Percentiles rank a stretch among this genome's conserved stretches.
These are phyloP conservation scores for Acrobeloides nanus DNA, from an alignment of 2,888 invertebrate species.

Conservation along the genomic window DNA sequence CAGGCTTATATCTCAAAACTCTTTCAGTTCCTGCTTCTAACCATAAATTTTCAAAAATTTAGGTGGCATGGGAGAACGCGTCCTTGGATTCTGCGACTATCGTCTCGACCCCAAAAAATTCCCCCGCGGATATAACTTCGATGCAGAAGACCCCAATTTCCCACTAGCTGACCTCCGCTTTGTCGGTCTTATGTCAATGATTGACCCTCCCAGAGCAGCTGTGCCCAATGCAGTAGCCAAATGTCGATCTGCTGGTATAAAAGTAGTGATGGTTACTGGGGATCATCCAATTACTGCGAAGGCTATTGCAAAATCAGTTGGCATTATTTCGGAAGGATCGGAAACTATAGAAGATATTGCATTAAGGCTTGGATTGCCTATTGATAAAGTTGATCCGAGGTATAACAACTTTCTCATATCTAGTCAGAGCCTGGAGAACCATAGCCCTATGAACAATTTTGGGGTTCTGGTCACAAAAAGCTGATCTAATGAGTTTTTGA, in stretches of 20 bases:
- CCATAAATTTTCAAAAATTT: too few relatives aligned
- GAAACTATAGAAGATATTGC: conserved; percentile 63
- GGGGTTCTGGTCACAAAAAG: too few relatives aligned
- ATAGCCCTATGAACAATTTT: too few relatives aligned
- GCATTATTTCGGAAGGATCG: conserved; percentile 59
- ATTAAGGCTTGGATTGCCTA: conserved; percentile 76
- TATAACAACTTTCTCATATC: too few relatives aligned
- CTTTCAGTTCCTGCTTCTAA: too few relatives aligned
- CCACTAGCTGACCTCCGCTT: conserved; percentile 61
- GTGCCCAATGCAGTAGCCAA: conserved; percentile 57
- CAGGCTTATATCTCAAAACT: too few relatives aligned
- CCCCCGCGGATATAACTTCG: conserved; percentile 83
- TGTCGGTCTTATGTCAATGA: conserved; percentile 53
- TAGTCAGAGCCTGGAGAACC: too few relatives aligned
- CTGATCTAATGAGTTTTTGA: too few relatives aligned
- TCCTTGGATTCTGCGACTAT: conserved; percentile 77
- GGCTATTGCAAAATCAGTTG: conserved; percentile 60
- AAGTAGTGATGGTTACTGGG: too few relatives aligned
- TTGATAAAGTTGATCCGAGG: conserved; percentile 60
- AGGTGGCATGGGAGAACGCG: conserved; percentile 63
- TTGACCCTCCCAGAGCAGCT: conserved; percentile 56
- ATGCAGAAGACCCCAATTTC: conserved; percentile 59
- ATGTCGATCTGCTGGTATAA: conserved; percentile 56
- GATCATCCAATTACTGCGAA: conserved; percentile 61
- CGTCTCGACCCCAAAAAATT: conserved; percentile 81